Percentiles rank a stretch among this genome's conserved stretches.
Conservation (phyloP, 2,113 vertebrate species). For the Podiceps cristatus region DNA sequence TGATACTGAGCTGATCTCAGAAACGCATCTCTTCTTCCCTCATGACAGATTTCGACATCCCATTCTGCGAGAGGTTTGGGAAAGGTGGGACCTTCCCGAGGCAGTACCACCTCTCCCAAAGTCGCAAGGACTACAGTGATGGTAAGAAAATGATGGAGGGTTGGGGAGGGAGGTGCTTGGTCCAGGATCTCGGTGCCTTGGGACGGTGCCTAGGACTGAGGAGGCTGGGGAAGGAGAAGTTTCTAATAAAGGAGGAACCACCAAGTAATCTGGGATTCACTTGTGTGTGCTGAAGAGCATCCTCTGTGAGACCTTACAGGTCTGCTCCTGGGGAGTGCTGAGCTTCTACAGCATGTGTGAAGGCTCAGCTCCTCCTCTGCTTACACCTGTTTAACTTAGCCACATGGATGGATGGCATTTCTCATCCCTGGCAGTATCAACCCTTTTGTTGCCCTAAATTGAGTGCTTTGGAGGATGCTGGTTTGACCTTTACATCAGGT, state of each 20-base stretch:
- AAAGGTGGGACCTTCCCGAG: constrained; percentile 92
- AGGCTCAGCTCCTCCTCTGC: not conserved
- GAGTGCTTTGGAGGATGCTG: not conserved
- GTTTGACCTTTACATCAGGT: not conserved
- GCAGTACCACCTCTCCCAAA: constrained; percentile 88
- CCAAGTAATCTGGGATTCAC: not conserved
- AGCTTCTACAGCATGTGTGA: not conserved
- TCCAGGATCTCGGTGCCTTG: accelerated
- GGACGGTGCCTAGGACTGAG: not conserved
- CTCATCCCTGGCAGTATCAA: not conserved
- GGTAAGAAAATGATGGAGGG: constrained; percentile 74
- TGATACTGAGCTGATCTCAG: not conserved
- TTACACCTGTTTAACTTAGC: not conserved
- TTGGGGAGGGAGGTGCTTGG: accelerated
- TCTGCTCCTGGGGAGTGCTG: not conserved
- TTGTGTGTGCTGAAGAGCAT: not conserved
- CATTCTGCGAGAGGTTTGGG: constrained; percentile 78
- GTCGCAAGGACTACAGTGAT: constrained; percentile 89
- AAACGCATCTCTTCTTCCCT: not conserved
- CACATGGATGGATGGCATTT: not conserved
- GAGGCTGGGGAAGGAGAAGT: not conserved
- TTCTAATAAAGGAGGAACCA: not conserved
- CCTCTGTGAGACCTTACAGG: not conserved
- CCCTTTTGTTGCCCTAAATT: not conserved
- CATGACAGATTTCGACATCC: constrained; percentile 68